Base-by-base conservation (phyloP, 1,140 invertebrate genomes). In the Heliothis subflexa region DNA sequence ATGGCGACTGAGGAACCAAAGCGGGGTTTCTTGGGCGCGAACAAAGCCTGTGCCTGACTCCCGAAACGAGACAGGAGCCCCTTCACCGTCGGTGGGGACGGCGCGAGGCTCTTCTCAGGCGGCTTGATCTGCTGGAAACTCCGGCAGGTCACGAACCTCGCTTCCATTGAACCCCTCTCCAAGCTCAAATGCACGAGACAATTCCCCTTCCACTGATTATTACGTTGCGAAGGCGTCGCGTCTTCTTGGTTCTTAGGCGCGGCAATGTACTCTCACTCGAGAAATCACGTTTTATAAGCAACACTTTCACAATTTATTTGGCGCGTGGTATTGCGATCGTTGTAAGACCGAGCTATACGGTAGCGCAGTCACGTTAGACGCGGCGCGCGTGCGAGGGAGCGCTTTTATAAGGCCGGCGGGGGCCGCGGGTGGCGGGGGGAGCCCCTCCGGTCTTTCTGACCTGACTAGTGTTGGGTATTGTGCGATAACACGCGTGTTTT, bases 1-100 rank as follows among this genome's bases (percentile, higher is more conserved):
- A 96, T 96, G 21, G 96, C 96, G 9, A 96, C 96, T 70, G 96
- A 96, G 78, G 96, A 96, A 77, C 95, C 95, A 90, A 96, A 96
- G 70, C 95, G 94, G 62, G 89, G 91, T 82, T 94, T 95, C 84
- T 93, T 95, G 68, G 93, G 94, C 81, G 93, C 94, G 86, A 94
- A 95, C 77, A 95, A 88, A 61, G 94, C 94, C 85, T 95, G 94
- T 75, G 94, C 94, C 86, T 95, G 94, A 79, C 94, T 95, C 81
- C 94, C 94, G 88, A 95, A 95, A 50, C 94, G 90, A 83, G 94
- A 94, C 82, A 95, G 89, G 83, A 95, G 93, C 85, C 91, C 89
- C 85, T 93, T 93, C 79, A 93, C 93, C 85, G 91, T 93, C 84
- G 91, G 91, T 83, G 92, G 91, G 76, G 86, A 90, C 85, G 92